Conservation (phyloP, 1,140 invertebrate genomes). For the Anastrepha ludens region DNA sequence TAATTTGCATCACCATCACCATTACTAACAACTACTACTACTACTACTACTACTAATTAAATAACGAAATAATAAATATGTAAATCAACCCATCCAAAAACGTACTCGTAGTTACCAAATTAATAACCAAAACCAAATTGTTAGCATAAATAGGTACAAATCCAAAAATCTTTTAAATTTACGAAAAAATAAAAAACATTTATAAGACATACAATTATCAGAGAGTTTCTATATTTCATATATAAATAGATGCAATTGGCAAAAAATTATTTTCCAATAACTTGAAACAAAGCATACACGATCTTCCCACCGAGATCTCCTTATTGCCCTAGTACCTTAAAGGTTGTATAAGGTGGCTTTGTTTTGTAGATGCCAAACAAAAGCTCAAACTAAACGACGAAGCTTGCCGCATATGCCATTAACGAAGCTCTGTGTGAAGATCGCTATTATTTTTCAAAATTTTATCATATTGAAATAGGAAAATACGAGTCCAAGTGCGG, state of each 20-base stretch:
- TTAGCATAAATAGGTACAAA: slow-evolving; percentile 43
- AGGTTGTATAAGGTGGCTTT: too few species aligned
- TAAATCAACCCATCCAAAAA: slow-evolving; percentile 12
- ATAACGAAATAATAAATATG: background rate
- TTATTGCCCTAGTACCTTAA: too few species aligned
- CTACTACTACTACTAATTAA: slow-evolving; percentile 5
- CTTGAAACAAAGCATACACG: background rate
- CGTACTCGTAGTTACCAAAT: slow-evolving; percentile 30
- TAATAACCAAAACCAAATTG: slow-evolving; percentile 27
- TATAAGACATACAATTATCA: background rate
- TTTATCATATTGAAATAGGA: too few species aligned
- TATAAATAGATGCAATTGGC: background rate
- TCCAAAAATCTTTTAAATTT: background rate
- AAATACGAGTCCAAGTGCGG: too few species aligned
- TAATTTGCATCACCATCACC: slow-evolving; percentile 53
- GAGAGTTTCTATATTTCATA: slow-evolving; percentile 11
- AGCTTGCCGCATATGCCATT: too few species aligned
- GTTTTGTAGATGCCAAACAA: too few species aligned
- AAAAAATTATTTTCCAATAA: background rate
- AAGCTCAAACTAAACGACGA: too few species aligned
- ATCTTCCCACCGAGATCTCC: too few species aligned
- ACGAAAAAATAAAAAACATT: background rate
- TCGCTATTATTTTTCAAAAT: too few species aligned
- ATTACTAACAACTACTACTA: slow-evolving; percentile 23
- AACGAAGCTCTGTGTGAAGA: too few species aligned